Base-by-base conservation (phyloP, 1,140 invertebrate species). In the Heliconius eleuchia region DNA sequence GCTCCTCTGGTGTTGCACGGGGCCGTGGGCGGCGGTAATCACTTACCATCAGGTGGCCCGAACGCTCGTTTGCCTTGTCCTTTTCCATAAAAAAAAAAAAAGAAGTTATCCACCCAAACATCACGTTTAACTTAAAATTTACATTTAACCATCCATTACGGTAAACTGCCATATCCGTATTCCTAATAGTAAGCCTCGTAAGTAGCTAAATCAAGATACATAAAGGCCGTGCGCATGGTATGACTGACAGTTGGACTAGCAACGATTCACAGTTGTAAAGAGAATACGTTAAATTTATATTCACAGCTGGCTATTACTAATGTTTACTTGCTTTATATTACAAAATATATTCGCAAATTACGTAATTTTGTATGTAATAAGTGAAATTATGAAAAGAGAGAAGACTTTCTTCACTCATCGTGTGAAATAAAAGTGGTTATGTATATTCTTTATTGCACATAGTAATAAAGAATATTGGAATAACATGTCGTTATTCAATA, bases 261-360 rank as follows among this genome's bases (percentile, higher is more conserved):
- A 30, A 2, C 60, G 60, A 23, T 66, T 66, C 13, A 1, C 27
- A 66, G 3, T 66, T 66, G 30, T 23, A 66, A 66, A 66, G 60
- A n/a, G 60, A 66, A 66, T 66, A 66, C 27, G 60, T 66, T 66
- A 66, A 66, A 66, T 3, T 30, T 66, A 66, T 66, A 66, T 66
- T 66, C 27, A 30, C 23, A 66, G 60, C 60, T 30, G 27, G 60
- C 60, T 66, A 30, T 66, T 66, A 16, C 60, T 66, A 23, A 60
- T 27, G 23, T 66, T 66, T 66, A 30, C 60, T 18, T 66, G 11
- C 23, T 30, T 66, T 13, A 16, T 66, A 16, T 27, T 30, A 23
- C 55, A 1, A 60, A 23, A 60, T 60, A n/a, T 57, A 23, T n/a
- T 23, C 1, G 1, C 13, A 42, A 42, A 13, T 42, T 42, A 46